phyloP scores from a whole-genome alignment of 2,888 invertebrate genomes.

The Netelia virgata region DNA sequence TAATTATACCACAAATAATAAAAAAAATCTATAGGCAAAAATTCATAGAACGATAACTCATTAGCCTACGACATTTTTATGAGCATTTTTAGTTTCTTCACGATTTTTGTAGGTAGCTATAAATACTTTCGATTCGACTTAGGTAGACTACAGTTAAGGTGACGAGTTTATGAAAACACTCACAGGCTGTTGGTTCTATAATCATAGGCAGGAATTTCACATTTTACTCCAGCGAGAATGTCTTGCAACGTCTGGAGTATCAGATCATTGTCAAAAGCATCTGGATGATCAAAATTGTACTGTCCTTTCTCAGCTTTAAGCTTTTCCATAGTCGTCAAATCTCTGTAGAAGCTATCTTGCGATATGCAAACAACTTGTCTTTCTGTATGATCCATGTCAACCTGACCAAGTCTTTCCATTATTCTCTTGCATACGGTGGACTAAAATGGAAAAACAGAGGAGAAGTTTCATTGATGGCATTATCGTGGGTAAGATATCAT shows the following conservation, averaged over 20 bases:
- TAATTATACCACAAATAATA: background rate
- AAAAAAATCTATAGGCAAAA: no score
- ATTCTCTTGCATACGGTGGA: slow-evolving; percentile 99
- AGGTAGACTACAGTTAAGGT: no score
- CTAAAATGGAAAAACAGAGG: slow-evolving; percentile 85
- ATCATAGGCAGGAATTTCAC: slow-evolving; percentile 97
- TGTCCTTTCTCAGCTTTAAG: slow-evolving; percentile 94
- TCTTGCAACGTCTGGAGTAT: slow-evolving; percentile 92
- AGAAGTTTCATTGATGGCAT: background rate
- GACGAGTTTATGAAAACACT: slow-evolving; percentile 76
- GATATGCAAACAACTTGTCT: slow-evolving; percentile 97
- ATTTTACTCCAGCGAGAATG: slow-evolving; percentile 94
- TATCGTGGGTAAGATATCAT: no score
- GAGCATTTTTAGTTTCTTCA: no score
- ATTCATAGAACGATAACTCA: no score
- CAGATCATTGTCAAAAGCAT: slow-evolving; percentile 96
- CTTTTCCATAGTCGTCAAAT: slow-evolving; percentile 92
- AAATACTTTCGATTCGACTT: no score
- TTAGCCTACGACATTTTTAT: no score
- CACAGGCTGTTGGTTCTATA: slow-evolving; percentile 96
- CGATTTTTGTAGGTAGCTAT: background rate
- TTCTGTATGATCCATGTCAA: slow-evolving; percentile 94
- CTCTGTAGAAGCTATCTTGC: slow-evolving; percentile 98
- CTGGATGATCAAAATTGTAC: slow-evolving; percentile 99
- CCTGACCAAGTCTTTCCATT: slow-evolving; percentile 98